A percentile compares a stretch with the other conserved stretches of the same genome.
Conservation (phyloP, 2,113 vertebrate species). For the Xerus inauris region DNA sequence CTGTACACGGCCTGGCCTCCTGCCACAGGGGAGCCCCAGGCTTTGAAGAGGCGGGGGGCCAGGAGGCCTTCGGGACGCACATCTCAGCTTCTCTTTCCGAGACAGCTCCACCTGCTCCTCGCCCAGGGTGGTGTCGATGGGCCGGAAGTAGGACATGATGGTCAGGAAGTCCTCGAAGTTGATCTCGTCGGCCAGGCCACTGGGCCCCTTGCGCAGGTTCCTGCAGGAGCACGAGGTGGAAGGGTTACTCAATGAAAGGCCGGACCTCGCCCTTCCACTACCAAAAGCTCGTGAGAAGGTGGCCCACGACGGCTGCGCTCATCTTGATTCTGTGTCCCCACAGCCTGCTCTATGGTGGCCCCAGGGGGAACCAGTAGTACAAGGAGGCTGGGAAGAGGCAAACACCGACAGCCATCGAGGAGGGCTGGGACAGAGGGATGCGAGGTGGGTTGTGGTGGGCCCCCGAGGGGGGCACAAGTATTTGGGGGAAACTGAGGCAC, state of each 20-base stretch:
- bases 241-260: accelerated
- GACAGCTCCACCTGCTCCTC: constrained; percentile 89
- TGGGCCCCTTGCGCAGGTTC: constrained; percentile 89
- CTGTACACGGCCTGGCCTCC: not conserved
- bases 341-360: accelerated
- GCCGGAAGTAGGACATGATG: constrained; percentile 96
- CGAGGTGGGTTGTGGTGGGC: accelerated
- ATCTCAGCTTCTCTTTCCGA: constrained; percentile 93
- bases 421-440: not conserved
- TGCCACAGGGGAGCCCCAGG: not conserved
- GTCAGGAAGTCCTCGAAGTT: constrained; percentile 95
- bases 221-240: constrained; percentile 70
- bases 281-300: accelerated
- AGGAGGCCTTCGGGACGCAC: constrained; percentile 83
- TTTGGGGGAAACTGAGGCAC: not conserved
- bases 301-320: accelerated
- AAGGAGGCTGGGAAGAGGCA: not conserved
- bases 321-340: not conserved
- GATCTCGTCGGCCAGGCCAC: constrained; percentile 89
- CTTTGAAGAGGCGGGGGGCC: not conserved
- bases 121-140: constrained; percentile 86
- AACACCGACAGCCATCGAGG: accelerated
- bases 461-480: accelerated
- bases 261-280: accelerated
- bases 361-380: accelerated